Evolutionary conservation across 2,888 invertebrate species (phyloP).

Genomic region (Allolobophora icterica): DNA sequence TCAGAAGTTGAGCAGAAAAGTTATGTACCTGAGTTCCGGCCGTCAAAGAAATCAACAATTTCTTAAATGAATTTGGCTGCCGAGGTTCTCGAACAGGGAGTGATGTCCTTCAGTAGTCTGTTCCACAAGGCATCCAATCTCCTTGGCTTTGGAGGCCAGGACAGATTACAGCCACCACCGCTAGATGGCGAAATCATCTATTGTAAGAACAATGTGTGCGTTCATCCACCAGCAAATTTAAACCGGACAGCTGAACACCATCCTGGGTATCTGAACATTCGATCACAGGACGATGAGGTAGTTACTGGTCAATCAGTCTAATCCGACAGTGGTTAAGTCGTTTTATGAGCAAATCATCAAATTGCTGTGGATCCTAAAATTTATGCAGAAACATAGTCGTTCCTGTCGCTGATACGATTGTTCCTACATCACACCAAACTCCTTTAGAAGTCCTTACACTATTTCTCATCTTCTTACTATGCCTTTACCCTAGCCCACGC

Average conservation of each 20-base stretch:
- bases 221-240: slow-evolving; percentile 87
- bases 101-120: slow-evolving; percentile 59
- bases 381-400: no score
- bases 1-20: not conserved
- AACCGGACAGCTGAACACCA: slow-evolving; percentile 85
- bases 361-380: slow-evolving; percentile 12
- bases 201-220: slow-evolving; percentile 92
- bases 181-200: slow-evolving; percentile 69
- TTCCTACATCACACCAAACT: no score
- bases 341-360: not conserved
- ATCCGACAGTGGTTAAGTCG: not conserved
- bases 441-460: no score
- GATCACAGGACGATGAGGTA: slow-evolving; percentile 68
- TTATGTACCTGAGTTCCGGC: not conserved
- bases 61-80: slow-evolving; percentile 31
- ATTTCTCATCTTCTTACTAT: no score
- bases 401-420: no score
- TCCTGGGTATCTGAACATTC: slow-evolving; percentile 89
- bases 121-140: slow-evolving; percentile 63
- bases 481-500: no score
- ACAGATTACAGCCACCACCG: slow-evolving; percentile 57
- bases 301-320: not conserved
- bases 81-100: slow-evolving; percentile 31
- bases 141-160: slow-evolving; percentile 57
- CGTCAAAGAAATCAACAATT: not conserved